phyloP scores from a whole-genome alignment of 2,113 vertebrate species.

The Clarias batrachus region DNA sequence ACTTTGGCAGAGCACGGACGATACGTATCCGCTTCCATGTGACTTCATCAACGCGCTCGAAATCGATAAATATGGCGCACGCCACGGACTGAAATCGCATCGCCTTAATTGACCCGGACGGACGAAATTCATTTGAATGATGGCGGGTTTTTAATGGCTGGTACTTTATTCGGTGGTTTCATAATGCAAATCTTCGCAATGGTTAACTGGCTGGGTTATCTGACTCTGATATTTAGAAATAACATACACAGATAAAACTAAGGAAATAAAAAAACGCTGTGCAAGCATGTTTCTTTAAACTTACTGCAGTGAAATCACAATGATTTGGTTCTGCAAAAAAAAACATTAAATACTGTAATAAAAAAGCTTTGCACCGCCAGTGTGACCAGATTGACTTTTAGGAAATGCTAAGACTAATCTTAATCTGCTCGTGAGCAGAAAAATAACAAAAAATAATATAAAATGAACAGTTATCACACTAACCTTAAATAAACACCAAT shows the following conservation, averaged over 20 bases:
- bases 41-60: slow-evolving; percentile 59
- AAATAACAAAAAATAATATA: slow-evolving; percentile 59
- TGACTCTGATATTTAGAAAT: slow-evolving; percentile 1
- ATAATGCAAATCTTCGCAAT: slow-evolving; percentile 45
- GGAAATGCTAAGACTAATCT: slow-evolving; percentile 3
- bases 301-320: not conserved
- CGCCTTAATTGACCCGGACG: slow-evolving; percentile 66
- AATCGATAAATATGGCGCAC: slow-evolving; percentile 71
- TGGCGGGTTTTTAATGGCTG: slow-evolving; percentile 60
- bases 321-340: not conserved
- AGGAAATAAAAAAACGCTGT: not conserved
- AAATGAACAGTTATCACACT: slow-evolving; percentile 51
- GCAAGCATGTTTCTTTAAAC: not conserved
- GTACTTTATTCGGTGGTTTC: slow-evolving; percentile 52
- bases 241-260: not conserved
- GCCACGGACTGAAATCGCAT: slow-evolving; percentile 62
- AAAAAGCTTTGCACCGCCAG: not conserved
- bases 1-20: slow-evolving; percentile 59
- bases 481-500: slow-evolving; percentile 57
- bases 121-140: slow-evolving; percentile 65
- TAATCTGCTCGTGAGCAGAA: slow-evolving; percentile 54
- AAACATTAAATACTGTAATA: not conserved
- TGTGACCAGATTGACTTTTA: not conserved
- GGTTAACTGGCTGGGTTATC: not conserved
- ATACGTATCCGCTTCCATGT: slow-evolving; percentile 65